Base-by-base conservation (phyloP, 2,888 invertebrate genomes). In the Drosophila koepferae region DNA sequence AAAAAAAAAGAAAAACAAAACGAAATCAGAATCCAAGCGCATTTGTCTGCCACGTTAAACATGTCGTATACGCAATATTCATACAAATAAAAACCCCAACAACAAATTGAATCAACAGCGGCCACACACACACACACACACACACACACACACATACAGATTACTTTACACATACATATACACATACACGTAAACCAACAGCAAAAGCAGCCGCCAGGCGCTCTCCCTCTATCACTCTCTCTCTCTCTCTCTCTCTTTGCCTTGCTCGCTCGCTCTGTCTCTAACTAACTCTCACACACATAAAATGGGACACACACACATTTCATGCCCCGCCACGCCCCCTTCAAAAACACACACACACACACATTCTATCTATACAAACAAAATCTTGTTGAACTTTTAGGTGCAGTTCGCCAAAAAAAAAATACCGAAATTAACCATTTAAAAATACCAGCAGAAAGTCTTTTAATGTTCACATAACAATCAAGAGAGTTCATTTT, bases 1-100 rank as follows among this genome's bases (percentile, higher is more conserved):
- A 53, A 48, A 43, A 53, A 58, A 46, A 23, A 23, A 23, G 23
- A 23, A 23, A 23, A 23, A 41, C 20, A 55, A 56, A 80, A 87
- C 89, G 89, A 90, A 86, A 86, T 88, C 89, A 88, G 86, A 90
- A 90, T 86, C 88, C 86, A 75, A 81, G 77, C 81, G 85, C 85
- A 89, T 89, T 85, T 80, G 78, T 80, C 74, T 80, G 81, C 79
- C 79, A 51, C 67, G 77, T 62, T 70, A 75, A 79, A 82, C 76
- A 79, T 82, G 82, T 82, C 76, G 82, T 87, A 86, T 89, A 89
- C 86, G 89, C 86, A 80, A 86, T 80, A 72, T 71, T 68, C 72
- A 54, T 56, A 38, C 41, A 55, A 41, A 40, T 31, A 28, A 60
- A 66, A 69, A 77, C 62, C 62, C 54, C 53, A 56, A 64, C 51